phyloP scores from a whole-genome alignment of 1,140 invertebrate species.

The Neodiprion fabricii region DNA sequence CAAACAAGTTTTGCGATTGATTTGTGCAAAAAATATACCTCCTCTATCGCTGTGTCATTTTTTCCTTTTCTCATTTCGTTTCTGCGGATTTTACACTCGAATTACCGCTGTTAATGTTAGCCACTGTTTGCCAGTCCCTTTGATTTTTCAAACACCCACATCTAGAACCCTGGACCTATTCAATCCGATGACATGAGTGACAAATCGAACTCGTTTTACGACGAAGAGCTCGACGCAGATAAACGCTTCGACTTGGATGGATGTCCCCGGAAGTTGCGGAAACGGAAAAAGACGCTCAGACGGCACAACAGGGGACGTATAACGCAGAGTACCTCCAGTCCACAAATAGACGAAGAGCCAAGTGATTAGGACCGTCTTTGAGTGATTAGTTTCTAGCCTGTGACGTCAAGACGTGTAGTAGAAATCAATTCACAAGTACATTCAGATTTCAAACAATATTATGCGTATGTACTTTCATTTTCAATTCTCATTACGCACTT shows the following conservation, averaged over 20 bases:
- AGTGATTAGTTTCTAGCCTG: neutral
- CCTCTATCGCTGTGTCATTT: neutral
- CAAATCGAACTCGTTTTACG: neutral
- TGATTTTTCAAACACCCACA: neutral
- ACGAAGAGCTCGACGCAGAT: neutral
- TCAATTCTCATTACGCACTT: no score
- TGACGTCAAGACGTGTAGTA: neutral
- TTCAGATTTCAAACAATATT: no score
- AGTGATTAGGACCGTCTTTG: neutral
- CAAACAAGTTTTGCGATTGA: neutral
- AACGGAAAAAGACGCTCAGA: neutral
- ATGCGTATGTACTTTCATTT: no score
- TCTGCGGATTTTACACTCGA: no score
- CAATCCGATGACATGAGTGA: neutral
- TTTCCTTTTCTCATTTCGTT: neutral
- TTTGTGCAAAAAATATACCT: conserved; percentile 19
- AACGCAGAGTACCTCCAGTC: neutral
- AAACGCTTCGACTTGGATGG: conserved; percentile 2
- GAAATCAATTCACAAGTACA: no score
- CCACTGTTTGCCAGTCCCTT: neutral
- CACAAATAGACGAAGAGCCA: neutral
- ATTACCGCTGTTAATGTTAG: no score
- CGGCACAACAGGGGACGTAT: neutral
- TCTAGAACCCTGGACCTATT: neutral
- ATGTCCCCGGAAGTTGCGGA: conserved; percentile 6